These are phyloP conservation scores for Melinaea menophilus DNA, from an alignment of 2,888 invertebrate species.

Conservation along the genomic window DNA sequence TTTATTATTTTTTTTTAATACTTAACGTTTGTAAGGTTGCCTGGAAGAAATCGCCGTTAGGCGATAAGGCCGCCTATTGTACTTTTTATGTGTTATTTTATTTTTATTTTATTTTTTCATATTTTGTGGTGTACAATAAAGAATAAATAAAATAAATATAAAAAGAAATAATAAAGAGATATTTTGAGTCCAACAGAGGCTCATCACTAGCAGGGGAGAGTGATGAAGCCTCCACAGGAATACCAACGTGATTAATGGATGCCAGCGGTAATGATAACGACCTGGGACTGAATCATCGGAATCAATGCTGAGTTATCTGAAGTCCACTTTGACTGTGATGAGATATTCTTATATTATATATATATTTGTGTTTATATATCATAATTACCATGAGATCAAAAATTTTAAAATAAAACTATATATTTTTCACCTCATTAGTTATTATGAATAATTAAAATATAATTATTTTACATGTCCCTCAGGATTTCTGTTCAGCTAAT, in stretches of 20 bases:
- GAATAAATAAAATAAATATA: too few species aligned
- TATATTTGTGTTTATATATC: neutral
- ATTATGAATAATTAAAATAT: too few species aligned
- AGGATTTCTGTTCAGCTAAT: too few species aligned
- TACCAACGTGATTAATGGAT: slow-evolving; percentile 76
- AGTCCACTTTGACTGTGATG: slow-evolving; percentile 47
- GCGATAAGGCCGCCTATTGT: too few species aligned
- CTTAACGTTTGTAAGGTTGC: too few species aligned
- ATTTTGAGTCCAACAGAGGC: neutral
- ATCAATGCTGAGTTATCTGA: slow-evolving; percentile 55
- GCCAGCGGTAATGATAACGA: slow-evolving; percentile 74
- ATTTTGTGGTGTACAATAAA: too few species aligned
- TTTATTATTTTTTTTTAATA: too few species aligned
- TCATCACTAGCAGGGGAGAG: slow-evolving; percentile 38
- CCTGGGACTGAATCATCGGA: slow-evolving; percentile 65
- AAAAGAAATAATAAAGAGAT: neutral
- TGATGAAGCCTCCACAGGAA: slow-evolving; percentile 52
- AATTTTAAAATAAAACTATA: neutral
- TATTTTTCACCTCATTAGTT: neutral
- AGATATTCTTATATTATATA: slow-evolving; percentile 4
- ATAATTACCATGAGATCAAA: neutral
- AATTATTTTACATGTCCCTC: too few species aligned
- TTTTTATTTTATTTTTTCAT: too few species aligned
- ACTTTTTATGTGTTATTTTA: too few species aligned
- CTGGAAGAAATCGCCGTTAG: too few species aligned